phyloP scores from a whole-genome alignment of 2,797 vertebrate genomes.

The Vultur gryphus region DNA sequence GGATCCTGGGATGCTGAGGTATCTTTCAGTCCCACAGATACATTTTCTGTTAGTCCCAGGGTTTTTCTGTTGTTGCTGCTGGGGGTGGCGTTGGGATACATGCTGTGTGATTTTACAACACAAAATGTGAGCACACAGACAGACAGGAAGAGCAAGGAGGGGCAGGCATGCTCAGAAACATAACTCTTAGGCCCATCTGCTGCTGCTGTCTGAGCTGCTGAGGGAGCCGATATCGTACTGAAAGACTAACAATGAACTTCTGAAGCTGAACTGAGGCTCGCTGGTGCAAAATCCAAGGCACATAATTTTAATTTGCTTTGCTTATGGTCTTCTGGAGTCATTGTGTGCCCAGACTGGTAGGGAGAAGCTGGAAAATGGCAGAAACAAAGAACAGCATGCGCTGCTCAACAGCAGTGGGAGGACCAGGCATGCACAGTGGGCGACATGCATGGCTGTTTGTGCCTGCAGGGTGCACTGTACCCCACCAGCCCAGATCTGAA shows the following conservation, averaged over 20 bases:
- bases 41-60: constrained; percentile 14
- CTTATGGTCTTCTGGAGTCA: background rate
- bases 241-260: constrained; percentile 48
- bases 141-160: constrained; percentile 20
- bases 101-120: constrained; percentile 46
- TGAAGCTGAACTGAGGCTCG: background rate
- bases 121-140: background rate
- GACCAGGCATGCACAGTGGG: background rate
- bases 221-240: background rate
- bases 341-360: background rate
- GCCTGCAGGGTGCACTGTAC: background rate
- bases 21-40: constrained; percentile 32
- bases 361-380: background rate
- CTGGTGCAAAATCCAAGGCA: background rate
- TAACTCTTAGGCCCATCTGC: constrained; percentile 63
- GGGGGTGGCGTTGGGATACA: background rate
- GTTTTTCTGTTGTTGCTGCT: constrained; percentile 30
- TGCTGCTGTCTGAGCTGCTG: constrained; percentile 51
- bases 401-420: background rate
- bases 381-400: background rate
- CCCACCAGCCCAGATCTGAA: background rate
- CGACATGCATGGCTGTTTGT: background rate
- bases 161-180: background rate
- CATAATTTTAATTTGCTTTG: background rate
- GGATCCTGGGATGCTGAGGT: constrained; percentile 53